Evolutionary conservation across 2,888 invertebrate genomes (phyloP).

Genomic region (Helicoverpa assulta): DNA sequence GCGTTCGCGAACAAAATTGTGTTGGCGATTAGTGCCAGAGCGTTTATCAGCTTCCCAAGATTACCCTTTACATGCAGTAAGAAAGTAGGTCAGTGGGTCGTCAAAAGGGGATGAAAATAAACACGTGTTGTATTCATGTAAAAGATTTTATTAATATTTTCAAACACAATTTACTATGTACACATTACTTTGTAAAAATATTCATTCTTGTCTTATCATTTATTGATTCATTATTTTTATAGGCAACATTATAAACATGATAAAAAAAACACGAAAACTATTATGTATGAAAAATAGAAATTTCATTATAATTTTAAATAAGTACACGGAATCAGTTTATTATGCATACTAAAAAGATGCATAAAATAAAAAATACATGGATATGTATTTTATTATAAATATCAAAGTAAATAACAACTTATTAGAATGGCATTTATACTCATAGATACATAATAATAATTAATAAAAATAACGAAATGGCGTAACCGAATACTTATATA

Average conservation of each 20-base stretch:
- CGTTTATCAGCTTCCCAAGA: no score
- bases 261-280: conserved; percentile 84
- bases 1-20: no score
- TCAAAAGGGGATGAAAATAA: conserved; percentile 11
- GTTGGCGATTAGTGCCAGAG: no score
- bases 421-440: conserved; percentile 73
- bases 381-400: conserved; percentile 70
- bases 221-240: conserved; percentile 87
- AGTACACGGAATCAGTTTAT: conserved; percentile 83
- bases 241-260: conserved; percentile 87
- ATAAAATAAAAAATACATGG: conserved; percentile 73
- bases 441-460: conserved; percentile 65
- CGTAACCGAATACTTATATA: conserved; percentile 64
- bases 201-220: conserved; percentile 89
- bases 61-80: no score
- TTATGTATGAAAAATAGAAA: conserved; percentile 84
- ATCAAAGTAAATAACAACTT: conserved; percentile 75
- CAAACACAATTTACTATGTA: conserved; percentile 89
- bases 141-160: conserved; percentile 89
- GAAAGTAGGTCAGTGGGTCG: no score
- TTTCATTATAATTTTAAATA: conserved; percentile 84
- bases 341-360: conserved; percentile 77
- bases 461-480: conserved; percentile 67
- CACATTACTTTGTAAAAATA: conserved; percentile 90
- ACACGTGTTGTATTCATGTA: conserved; percentile 74